These are phyloP conservation scores for Penelope pileata DNA, from an alignment of 2,113 vertebrate species.

Conservation along the genomic window DNA sequence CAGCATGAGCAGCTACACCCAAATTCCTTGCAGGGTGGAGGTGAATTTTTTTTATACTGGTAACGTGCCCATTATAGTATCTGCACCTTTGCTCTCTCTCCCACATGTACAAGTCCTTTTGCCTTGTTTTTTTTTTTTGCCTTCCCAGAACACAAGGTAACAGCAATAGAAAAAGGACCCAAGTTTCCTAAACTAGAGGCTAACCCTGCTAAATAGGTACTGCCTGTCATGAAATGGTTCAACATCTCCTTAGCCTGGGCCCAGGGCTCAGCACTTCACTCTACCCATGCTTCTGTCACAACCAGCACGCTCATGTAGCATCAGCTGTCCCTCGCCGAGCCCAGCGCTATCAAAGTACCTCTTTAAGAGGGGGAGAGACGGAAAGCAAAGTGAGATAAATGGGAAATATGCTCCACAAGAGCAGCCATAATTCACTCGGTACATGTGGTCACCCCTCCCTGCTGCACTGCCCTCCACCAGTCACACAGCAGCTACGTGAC, in stretches of 20 bases:
- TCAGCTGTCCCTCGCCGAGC: accelerated
- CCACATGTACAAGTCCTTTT: accelerated
- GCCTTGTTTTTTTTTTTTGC: not conserved
- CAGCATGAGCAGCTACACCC: not conserved
- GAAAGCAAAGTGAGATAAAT: not conserved
- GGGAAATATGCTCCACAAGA: not conserved
- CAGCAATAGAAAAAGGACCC: not conserved
- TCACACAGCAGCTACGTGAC: accelerated
- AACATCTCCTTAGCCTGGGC: not conserved
- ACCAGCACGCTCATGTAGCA: not conserved
- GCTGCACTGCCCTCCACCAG: not conserved
- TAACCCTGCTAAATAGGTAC: not conserved
- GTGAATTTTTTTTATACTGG: not conserved
- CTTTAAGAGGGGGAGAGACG: not conserved
- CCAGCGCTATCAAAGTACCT: not conserved
- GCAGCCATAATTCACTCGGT: not conserved
- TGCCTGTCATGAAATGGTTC: not conserved
- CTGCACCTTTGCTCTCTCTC: not conserved
- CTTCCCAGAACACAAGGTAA: not conserved
- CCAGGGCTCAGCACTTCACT: not conserved
- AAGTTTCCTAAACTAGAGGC: not conserved
- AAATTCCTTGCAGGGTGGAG: not conserved
- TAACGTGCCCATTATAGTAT: accelerated
- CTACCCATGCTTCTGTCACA: not conserved
- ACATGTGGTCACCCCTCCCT: no score